Percentiles rank a stretch among this genome's conserved stretches.
Conservation (phyloP, 2,888 invertebrate genomes). For the Cremastinae sp. region DNA sequence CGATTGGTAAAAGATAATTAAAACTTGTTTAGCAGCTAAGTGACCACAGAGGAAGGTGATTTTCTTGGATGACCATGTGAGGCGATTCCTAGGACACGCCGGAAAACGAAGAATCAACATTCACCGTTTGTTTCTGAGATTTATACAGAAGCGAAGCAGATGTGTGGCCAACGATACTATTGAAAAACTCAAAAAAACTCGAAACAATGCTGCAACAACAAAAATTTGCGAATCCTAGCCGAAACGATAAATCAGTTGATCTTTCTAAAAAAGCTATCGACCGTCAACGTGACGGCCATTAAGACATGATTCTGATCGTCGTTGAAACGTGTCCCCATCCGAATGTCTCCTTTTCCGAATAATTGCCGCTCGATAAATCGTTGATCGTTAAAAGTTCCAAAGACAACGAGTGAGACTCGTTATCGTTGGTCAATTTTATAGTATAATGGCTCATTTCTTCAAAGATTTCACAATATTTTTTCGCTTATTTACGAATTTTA, state of each 20-base stretch:
- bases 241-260: conserved; percentile 70
- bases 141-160: conserved; percentile 73
- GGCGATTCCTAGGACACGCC: conserved; percentile 5
- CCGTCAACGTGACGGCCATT: conserved; percentile 76
- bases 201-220: conserved; percentile 31
- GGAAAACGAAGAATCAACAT: conserved; percentile 67
- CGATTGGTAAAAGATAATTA: conserved; percentile 77
- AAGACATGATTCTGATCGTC: conserved; percentile 79
- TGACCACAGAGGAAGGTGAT: conserved; percentile 68
- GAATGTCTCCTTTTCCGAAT: conserved; percentile 65
- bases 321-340: conserved; percentile 68
- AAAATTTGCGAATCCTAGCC: conserved; percentile 61
- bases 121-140: conserved; percentile 64
- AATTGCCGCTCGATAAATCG: conserved; percentile 72
- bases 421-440: not conserved
- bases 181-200: conserved; percentile 11
- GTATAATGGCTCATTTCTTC: not conserved
- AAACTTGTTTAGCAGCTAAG: conserved; percentile 79
- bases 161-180: conserved; percentile 66
- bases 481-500: not conserved
- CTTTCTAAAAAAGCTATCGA: conserved; percentile 71
- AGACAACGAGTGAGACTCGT: not conserved
- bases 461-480: not conserved
- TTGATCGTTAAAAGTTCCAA: conserved; percentile 4
- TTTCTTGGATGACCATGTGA: conserved; percentile 38